Base-by-base conservation (phyloP, 2,113 vertebrate species). In the Danionella cerebrum region DNA sequence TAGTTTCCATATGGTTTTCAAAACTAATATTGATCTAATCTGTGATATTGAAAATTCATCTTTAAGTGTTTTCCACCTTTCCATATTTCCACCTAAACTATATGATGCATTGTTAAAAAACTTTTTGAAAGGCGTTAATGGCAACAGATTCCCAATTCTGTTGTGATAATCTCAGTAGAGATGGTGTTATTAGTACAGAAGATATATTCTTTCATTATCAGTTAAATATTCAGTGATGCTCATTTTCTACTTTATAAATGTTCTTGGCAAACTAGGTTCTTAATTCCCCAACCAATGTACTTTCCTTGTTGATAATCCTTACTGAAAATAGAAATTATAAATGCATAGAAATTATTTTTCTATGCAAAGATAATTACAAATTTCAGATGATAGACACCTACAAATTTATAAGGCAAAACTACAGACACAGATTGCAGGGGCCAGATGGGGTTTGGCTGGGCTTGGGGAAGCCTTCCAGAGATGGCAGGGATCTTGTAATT, bases 121-220 rank as follows among this genome's bases (percentile, higher is more conserved):
- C 53, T 47, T 66, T 62, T 62, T 67, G 78, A 76, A 76, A 74
- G 73, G 78, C 82, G 82, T 80, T 78, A 65, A 84, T 74, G 77
- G 67, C 24, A 35, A 62, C 1, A 31, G 47, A 62, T 41, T 60
- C 41, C 71, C 77, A 48, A 63, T 18, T 21, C 64, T 79, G 82
- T 76, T 71, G 75, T 76, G 71, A 72, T 67, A 72, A 82, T 73
- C 66, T 71, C 59, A 64, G 65, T 80, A 72, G 83, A 78, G 82
- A 82, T 73, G 64, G 72, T 14, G 73, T 79, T 76, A 44, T 74
- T 73, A 55, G 27, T n/a, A 66, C 55, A 67, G 6, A 70, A 84
- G 83, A 87, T 75, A 77, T 81, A 85, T 80, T 39, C 71, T 74
- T 74, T 84, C 82, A 84, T 86, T 84, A 85, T 48, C 62, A 44